phyloP scores from a whole-genome alignment of 2,888 invertebrate species.

The Steinernema scapterisci region DNA sequence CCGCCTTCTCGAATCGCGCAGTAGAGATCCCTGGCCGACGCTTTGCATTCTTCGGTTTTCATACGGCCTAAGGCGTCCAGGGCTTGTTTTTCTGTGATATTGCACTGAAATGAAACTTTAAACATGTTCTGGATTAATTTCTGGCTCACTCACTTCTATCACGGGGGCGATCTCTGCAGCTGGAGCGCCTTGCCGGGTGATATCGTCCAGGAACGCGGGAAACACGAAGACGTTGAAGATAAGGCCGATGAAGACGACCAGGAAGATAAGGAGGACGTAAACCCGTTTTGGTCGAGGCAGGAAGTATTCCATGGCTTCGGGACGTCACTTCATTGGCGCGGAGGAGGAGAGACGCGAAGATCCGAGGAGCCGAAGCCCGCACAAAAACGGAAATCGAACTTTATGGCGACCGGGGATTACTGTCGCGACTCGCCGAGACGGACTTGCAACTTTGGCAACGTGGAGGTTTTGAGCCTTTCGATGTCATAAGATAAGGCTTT shows the following conservation, averaged over 20 bases:
- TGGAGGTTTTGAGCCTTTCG: no score
- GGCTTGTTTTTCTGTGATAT: slow-evolving; percentile 45
- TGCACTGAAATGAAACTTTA: slow-evolving; percentile 34
- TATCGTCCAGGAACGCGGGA: neutral
- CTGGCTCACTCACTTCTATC: no score
- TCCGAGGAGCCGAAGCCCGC: neutral
- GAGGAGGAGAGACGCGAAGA: neutral
- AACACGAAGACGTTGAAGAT: slow-evolving; percentile 14
- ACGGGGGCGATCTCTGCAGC: no score
- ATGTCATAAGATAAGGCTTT: no score
- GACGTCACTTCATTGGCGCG: neutral
- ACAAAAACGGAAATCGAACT: neutral
- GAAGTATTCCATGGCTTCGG: slow-evolving; percentile 19
- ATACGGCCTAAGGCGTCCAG: slow-evolving; percentile 52
- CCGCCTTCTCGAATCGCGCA: slow-evolving; percentile 48
- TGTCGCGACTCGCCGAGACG: no score
- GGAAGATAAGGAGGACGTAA: neutral
- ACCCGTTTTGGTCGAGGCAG: slow-evolving; percentile 19
- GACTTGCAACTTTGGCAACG: no score
- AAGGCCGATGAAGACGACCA: neutral
- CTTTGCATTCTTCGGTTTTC: slow-evolving; percentile 47
- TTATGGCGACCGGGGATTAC: no score
- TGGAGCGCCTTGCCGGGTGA: neutral
- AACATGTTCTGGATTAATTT: neutral
- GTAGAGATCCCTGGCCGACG: slow-evolving; percentile 38